phyloP scores from a whole-genome alignment of 2,113 vertebrate species.

The Shinisaurus crocodilurus region DNA sequence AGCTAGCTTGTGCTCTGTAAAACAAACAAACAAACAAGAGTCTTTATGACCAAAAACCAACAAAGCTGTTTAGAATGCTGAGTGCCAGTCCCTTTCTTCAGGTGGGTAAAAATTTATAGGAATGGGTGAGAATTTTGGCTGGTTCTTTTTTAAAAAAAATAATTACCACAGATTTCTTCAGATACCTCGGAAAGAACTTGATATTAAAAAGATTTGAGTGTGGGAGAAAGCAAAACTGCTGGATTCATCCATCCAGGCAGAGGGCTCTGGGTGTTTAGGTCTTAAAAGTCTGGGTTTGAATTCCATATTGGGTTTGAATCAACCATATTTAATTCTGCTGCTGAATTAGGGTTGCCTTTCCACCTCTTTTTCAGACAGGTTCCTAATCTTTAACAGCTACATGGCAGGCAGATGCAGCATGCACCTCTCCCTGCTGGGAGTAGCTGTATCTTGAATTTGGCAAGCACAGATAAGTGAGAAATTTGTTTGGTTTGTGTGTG shows the following conservation, averaged over 20 bases:
- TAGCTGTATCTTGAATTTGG: background rate
- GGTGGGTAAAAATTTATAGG: background rate
- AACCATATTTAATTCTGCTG: background rate
- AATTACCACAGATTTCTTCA: background rate
- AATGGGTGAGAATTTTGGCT: background rate
- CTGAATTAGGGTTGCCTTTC: background rate
- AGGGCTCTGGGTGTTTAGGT: background rate
- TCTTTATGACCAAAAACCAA: constrained; percentile 57
- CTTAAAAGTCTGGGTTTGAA: background rate
- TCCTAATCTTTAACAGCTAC: background rate
- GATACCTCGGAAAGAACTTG: background rate
- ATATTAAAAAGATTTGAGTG: background rate
- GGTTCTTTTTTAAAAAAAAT: background rate
- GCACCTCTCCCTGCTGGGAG: background rate
- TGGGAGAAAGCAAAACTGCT: background rate
- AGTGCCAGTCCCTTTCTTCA: background rate
- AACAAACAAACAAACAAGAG: constrained; percentile 63
- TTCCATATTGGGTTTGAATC: no score
- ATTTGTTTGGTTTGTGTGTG: no score
- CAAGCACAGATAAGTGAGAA: background rate
- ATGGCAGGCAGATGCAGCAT: background rate
- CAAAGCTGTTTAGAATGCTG: constrained; percentile 56
- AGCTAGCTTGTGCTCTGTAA: constrained; percentile 68
- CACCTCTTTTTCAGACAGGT: no score
- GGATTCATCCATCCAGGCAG: background rate